phyloP scores from a whole-genome alignment of 2,888 invertebrate genomes.

The Eledone cirrhosa region DNA sequence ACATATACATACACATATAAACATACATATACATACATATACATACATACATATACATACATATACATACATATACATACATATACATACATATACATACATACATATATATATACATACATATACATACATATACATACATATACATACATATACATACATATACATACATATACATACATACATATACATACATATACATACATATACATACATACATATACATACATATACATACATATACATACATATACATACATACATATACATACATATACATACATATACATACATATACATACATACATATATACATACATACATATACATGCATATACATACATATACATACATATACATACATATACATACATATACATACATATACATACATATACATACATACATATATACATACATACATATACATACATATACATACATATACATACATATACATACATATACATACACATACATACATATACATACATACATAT shows the following conservation, averaged over 20 bases:
- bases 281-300: not conserved
- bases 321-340: not conserved
- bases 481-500: not conserved
- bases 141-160: conserved; percentile 32
- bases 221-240: conserved; percentile 9
- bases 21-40: too few relatives aligned
- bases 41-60: too few relatives aligned
- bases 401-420: not conserved
- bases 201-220: conserved; percentile 16
- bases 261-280: conserved; percentile 3
- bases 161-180: conserved; percentile 26
- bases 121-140: conserved; percentile 33
- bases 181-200: conserved; percentile 20
- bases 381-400: not conserved
- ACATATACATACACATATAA: too few relatives aligned
- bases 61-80: not conserved
- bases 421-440: not conserved
- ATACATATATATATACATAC: conserved; percentile 33
- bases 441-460: not conserved
- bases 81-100: conserved; percentile 27
- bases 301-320: not conserved
- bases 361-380: not conserved
- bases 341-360: not conserved
- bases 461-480: conserved; percentile 2
- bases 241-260: not conserved